Evolutionary conservation across 2,888 invertebrate species (phyloP).

Genomic region (Troilus luridus): DNA sequence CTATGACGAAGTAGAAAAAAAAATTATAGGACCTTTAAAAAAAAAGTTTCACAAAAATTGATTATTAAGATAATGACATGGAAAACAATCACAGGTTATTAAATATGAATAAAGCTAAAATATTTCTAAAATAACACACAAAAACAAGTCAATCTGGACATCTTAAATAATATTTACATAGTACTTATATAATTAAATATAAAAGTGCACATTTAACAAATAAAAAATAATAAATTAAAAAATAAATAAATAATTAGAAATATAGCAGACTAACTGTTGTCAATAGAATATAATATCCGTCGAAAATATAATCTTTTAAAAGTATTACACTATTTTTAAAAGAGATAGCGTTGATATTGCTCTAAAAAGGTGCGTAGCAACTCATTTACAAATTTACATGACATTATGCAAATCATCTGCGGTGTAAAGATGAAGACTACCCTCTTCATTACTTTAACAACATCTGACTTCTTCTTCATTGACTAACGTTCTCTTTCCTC

Average conservation of each 20-base stretch:
- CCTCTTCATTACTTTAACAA: background rate
- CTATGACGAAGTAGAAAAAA: background rate
- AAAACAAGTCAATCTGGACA: background rate
- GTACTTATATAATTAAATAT: background rate
- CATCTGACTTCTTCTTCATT: background rate
- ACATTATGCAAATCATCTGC: background rate
- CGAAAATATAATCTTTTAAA: background rate
- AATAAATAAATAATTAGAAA: background rate
- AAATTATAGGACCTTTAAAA: background rate
- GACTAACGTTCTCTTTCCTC: background rate
- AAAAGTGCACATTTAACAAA: background rate
- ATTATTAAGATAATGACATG: background rate
- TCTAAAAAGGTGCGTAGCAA: background rate
- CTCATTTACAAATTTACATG: slow-evolving; percentile 19
- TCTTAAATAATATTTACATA: background rate
- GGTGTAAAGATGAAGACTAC: background rate
- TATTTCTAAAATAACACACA: background rate
- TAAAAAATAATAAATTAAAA: background rate
- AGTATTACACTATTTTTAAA: background rate
- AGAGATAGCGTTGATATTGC: background rate
- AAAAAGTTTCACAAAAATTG: background rate
- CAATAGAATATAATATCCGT: background rate
- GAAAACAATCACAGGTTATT: background rate
- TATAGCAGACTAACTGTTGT: background rate
- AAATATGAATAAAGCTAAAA: background rate